These are phyloP conservation scores for Archocentrus centrarchus DNA, from an alignment of 2,113 vertebrate species.

Conservation along the genomic window DNA sequence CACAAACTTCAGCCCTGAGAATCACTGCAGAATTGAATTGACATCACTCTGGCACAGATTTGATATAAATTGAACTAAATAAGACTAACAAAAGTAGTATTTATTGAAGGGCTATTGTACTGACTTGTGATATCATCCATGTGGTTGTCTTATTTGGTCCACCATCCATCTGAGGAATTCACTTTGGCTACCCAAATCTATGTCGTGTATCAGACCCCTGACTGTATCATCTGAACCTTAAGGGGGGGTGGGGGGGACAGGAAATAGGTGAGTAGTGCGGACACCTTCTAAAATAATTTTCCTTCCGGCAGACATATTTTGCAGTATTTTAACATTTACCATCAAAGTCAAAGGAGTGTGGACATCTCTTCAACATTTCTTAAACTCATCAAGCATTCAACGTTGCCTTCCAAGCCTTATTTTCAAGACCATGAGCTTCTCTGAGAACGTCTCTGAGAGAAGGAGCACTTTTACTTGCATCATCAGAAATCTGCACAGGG, in stretches of 20 bases:
- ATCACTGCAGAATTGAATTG: background rate
- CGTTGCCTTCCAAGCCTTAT: conserved; percentile 43
- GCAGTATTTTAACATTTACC: conserved; percentile 40
- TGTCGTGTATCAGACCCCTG: background rate
- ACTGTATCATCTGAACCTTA: conserved; percentile 1
- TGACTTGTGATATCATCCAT: background rate
- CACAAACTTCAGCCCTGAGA: conserved; percentile 1
- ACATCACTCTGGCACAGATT: background rate
- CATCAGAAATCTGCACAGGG: conserved; percentile 50
- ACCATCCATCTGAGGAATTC: background rate
- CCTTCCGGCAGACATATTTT: conserved; percentile 23
- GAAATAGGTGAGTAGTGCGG: conserved; percentile 18
- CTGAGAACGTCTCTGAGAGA: conserved; percentile 28
- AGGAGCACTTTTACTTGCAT: conserved; percentile 46
- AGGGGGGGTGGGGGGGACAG: background rate
- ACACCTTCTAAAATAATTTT: conserved; percentile 12
- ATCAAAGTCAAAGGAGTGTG: conserved; percentile 54
- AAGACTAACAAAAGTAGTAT: background rate
- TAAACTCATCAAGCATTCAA: conserved; percentile 53
- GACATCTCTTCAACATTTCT: conserved; percentile 50
- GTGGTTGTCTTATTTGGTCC: background rate
- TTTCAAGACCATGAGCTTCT: conserved; percentile 41
- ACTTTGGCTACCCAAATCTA: background rate
- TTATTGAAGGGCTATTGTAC: background rate
- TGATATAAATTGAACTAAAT: conserved; percentile 41